Conservation (phyloP, 2,113 vertebrate species). For the Panthera tigris region DNA sequence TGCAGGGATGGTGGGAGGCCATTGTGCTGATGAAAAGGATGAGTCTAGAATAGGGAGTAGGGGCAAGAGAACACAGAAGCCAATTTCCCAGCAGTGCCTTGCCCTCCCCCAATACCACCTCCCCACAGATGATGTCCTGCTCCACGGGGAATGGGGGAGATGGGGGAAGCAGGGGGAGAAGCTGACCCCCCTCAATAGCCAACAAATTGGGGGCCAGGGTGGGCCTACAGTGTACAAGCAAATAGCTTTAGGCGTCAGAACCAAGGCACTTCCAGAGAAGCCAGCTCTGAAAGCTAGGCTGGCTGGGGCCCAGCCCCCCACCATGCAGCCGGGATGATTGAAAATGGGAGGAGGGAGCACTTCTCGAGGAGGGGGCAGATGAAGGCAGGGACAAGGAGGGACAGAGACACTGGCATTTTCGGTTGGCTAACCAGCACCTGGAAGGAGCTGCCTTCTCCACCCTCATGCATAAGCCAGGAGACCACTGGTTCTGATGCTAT, state of each 20-base stretch:
- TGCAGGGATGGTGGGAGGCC: background rate
- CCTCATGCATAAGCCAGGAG: background rate
- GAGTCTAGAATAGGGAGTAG: background rate
- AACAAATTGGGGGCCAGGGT: background rate
- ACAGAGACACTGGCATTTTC: background rate
- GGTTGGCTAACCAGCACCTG: background rate
- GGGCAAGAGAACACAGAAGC: background rate
- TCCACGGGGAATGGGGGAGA: background rate
- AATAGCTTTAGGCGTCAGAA: constrained; percentile 9
- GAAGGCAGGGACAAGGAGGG: background rate
- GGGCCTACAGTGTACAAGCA: background rate
- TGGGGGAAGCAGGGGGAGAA: background rate
- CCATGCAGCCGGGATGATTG: constrained; percentile 38
- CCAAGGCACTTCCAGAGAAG: constrained; percentile 23
- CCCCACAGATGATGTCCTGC: background rate
- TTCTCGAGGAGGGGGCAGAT: constrained; percentile 4
- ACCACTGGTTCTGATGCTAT: background rate
- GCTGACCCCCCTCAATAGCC: background rate
- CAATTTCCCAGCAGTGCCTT: background rate
- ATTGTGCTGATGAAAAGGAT: background rate
- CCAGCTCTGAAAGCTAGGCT: constrained; percentile 46
- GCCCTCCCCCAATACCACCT: background rate
- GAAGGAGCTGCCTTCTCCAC: constrained; percentile 51
- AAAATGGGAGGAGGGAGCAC: constrained; percentile 60
- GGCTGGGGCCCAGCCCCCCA: constrained; percentile 58